Conservation (phyloP, 2,888 invertebrate genomes). For the Sinohyriopsis cumingii region DNA sequence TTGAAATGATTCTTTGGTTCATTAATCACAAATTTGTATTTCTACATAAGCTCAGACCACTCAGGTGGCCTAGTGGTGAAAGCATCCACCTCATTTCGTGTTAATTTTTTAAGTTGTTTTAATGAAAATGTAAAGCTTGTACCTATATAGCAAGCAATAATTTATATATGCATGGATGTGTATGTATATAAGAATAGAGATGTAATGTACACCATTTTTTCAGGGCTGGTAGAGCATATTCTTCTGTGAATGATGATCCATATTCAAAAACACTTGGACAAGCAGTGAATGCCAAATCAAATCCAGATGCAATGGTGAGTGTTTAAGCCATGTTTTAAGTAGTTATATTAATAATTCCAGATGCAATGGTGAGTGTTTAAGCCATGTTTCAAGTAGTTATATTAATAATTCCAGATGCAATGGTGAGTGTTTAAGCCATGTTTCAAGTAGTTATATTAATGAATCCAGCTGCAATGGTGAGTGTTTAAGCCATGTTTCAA, state of each 20-base stretch:
- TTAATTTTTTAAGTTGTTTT: too few relatives aligned
- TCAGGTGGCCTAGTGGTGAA: too few relatives aligned
- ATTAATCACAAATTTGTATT: too few relatives aligned
- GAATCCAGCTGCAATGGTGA: constrained; percentile 23
- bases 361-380: constrained; percentile 6
- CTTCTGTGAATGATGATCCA: constrained; percentile 31
- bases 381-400: too few relatives aligned
- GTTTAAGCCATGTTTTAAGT: not conserved
- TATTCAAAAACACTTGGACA: constrained; percentile 39
- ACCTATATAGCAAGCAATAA: too few relatives aligned
- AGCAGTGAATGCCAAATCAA: constrained; percentile 47
- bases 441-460: too few relatives aligned
- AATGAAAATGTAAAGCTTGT: too few relatives aligned
- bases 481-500: not conserved
- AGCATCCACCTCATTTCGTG: too few relatives aligned
- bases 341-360: constrained; percentile 13
- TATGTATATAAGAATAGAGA: too few relatives aligned
- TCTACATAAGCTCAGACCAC: too few relatives aligned
- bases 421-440: not conserved
- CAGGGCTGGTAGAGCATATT: constrained; percentile 26
- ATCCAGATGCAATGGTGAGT: constrained; percentile 22
- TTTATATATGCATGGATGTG: too few relatives aligned
- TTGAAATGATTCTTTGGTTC: too few relatives aligned
- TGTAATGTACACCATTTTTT: not conserved
- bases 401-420: constrained; percentile 17